Conservation (phyloP, 2,797 vertebrate species). For the Spinibarbus caldwelli region DNA sequence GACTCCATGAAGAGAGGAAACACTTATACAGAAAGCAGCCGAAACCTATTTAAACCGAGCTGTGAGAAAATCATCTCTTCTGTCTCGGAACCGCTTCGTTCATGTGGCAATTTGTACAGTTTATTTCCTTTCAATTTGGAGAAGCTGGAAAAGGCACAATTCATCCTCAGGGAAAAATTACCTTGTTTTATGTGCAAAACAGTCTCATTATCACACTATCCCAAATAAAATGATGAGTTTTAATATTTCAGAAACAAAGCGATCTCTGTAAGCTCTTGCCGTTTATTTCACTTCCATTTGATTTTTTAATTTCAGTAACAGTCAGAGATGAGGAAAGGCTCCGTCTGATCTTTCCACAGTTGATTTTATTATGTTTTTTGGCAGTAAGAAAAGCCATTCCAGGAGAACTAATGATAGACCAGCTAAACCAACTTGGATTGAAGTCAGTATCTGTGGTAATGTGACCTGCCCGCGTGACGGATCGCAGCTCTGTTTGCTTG, state of each 20-base stretch:
- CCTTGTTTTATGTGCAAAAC: slow-evolving; percentile 45
- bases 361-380: background rate
- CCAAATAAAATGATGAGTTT: slow-evolving; percentile 13
- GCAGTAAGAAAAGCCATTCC: background rate
- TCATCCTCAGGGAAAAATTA: slow-evolving; percentile 38
- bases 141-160: slow-evolving; percentile 17
- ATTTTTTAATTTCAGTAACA: background rate
- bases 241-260: background rate
- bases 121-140: slow-evolving; percentile 47
- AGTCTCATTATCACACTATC: slow-evolving; percentile 39
- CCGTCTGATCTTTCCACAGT: background rate
- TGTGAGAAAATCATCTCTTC: slow-evolving; percentile 10
- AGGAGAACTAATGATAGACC: background rate
- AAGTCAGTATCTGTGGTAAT: background rate
- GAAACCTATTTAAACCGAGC: slow-evolving; percentile 36
- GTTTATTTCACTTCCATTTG: background rate
- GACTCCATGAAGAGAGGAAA: slow-evolving; percentile 6
- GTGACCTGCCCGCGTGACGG: background rate
- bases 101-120: slow-evolving; percentile 36
- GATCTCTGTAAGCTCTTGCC: background rate
- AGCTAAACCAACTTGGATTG: background rate
- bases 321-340: background rate
- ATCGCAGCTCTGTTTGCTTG: background rate
- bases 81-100: background rate
- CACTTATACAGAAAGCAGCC: background rate